Evolutionary conservation across 30 jellyfish, hydroid and myxozoan genomes (phyloP).

Genomic region (Aurelia aurita): DNA sequence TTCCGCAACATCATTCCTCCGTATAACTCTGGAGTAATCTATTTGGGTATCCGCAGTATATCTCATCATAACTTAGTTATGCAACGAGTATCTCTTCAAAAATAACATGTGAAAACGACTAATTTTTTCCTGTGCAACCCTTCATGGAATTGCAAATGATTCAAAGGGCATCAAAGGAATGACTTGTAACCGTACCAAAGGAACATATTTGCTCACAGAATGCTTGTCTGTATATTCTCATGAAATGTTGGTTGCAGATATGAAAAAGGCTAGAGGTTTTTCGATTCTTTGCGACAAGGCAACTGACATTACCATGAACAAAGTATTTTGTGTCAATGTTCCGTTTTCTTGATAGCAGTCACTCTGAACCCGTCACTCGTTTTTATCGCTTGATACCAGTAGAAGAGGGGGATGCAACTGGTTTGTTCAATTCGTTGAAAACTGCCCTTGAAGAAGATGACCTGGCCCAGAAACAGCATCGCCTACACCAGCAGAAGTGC

Average conservation of each 20-base stretch:
- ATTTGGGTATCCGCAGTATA: no score
- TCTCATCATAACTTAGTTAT: no score
- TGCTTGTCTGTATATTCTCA: constrained; percentile 52
- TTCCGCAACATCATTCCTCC: no score
- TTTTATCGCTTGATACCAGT: constrained; percentile 44
- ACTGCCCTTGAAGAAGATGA: constrained; percentile 15
- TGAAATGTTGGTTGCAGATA: constrained; percentile 24
- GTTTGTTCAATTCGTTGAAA: constrained; percentile 6
- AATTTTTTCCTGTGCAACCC: neutral
- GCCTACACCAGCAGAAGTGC: no score
- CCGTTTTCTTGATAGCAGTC: constrained; percentile 17
- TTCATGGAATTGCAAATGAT: constrained; percentile 13
- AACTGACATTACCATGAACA: constrained; percentile 63
- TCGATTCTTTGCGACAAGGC: constrained; percentile 49
- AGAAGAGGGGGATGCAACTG: constrained; percentile 46
- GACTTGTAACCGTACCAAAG: constrained; percentile 36
- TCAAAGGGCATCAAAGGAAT: constrained; percentile 21
- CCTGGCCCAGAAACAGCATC: neutral
- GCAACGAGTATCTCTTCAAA: no score
- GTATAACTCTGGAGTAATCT: no score
- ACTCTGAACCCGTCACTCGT: constrained; percentile 2
- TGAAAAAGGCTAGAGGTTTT: constrained; percentile 45
- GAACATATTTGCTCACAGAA: constrained; percentile 44
- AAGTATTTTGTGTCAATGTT: constrained; percentile 48
- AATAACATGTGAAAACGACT: no score